Base-by-base conservation (phyloP, 2,797 vertebrate species). In the Ammospiza maritima region DNA sequence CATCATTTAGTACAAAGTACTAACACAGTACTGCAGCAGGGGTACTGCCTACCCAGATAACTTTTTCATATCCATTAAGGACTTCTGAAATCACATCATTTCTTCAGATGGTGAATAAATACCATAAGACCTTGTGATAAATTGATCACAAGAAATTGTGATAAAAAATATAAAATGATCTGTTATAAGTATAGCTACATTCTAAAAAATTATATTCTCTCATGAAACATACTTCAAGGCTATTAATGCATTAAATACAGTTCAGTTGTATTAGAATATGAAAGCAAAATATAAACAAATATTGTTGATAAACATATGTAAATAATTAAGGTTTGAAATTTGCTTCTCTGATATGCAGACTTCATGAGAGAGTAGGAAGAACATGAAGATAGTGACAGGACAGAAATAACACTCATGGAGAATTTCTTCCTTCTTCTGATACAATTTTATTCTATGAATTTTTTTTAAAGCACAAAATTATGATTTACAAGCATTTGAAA, bases 131-230 rank as follows among this genome's bases (percentile, higher is more conserved):
- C 13, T 34, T 47, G 48, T 30, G 15, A 40, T 25, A 47, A 85
- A 76, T 5, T 20, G 10, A 25, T 40, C 13, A 53, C 13, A 53
- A 53, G 19, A 40, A 61, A 61, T 23, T n/a, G 62, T 9, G 40
- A 61, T 38, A 16, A n/a, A 67, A 51, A n/a, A 11, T 16, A 51
- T 14, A 29, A 17, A 47, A 25, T 0, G 0, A 47, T 34, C 32
- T 44, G 8, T 12, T 42, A 0, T 18, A 70, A 3, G 3, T 19
- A 23, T 8, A 67, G 56, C 30, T 50, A 71, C 16, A 13, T 44
- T 56, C 38, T 56, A 51, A 56, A 69, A 54, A 78, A 26, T 3
- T n/a, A 40, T 20, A 58, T 53, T 79, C 27, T n/a, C 25, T 34
- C 32, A 62, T 40, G 11, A 91, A 88, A 34, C 3, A 18, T 48